phyloP scores from a whole-genome alignment of 2,113 vertebrate species.

The Melanotaenia duboulayi region DNA sequence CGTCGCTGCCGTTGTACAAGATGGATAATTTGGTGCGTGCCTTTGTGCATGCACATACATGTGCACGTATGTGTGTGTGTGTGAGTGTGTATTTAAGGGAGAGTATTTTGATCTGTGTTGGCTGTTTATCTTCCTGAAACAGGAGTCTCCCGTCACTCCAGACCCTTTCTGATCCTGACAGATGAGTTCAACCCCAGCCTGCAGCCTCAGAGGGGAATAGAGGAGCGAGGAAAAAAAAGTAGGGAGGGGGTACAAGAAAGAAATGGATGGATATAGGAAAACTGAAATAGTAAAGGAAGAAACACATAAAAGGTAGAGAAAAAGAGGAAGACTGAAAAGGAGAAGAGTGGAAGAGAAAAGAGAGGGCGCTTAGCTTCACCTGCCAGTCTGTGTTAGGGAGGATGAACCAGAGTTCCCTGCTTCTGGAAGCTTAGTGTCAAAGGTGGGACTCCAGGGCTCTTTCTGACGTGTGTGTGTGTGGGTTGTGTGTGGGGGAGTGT shows the following conservation, averaged over 20 bases:
- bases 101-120: slow-evolving; percentile 76
- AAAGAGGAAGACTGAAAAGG: slow-evolving; percentile 54
- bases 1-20: slow-evolving; percentile 43
- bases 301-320: slow-evolving; percentile 43
- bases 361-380: slow-evolving; percentile 79
- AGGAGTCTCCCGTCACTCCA: slow-evolving; percentile 79
- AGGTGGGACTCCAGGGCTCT: slow-evolving; percentile 77
- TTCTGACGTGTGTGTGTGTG: slow-evolving; percentile 54
- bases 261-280: slow-evolving; percentile 66
- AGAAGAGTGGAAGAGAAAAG: slow-evolving; percentile 69
- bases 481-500: slow-evolving; percentile 14
- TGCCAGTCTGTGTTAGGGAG: slow-evolving; percentile 79
- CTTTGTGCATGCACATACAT: slow-evolving; percentile 58
- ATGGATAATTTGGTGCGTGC: slow-evolving; percentile 43
- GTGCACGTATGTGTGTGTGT: slow-evolving; percentile 41
- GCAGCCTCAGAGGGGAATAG: slow-evolving; percentile 67
- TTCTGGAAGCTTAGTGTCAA: slow-evolving; percentile 82
- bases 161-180: slow-evolving; percentile 82
- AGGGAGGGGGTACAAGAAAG: slow-evolving; percentile 27
- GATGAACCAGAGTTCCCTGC: slow-evolving; percentile 77
- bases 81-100: slow-evolving; percentile 47
- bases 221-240: slow-evolving; percentile 13
- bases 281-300: slow-evolving; percentile 64
- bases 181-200: slow-evolving; percentile 78
- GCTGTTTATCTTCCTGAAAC: slow-evolving; percentile 83